phyloP scores from a whole-genome alignment of 2,888 invertebrate genomes.

The Drosophila niveifrons region DNA sequence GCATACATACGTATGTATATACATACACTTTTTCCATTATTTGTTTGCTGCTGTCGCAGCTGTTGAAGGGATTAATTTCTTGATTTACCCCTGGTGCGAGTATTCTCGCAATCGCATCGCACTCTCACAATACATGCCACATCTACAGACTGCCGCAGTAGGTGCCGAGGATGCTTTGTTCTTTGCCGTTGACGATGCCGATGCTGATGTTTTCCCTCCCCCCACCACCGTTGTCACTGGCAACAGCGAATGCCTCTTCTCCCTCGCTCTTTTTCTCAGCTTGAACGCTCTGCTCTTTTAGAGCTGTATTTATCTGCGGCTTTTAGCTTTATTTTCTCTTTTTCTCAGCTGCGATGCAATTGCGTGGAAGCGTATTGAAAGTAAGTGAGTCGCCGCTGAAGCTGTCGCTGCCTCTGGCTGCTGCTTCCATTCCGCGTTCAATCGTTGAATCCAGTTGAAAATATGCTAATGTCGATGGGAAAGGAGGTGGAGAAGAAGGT shows the following conservation, averaged over 20 bases:
- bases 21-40: slow-evolving; percentile 73
- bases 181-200: slow-evolving; percentile 40
- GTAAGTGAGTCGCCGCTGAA: slow-evolving; percentile 38
- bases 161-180: slow-evolving; percentile 60
- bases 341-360: slow-evolving; percentile 65
- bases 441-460: slow-evolving; percentile 38
- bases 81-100: slow-evolving; percentile 75
- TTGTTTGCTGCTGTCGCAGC: slow-evolving; percentile 75
- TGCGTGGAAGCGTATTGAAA: slow-evolving; percentile 77
- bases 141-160: slow-evolving; percentile 14
- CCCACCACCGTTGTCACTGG: slow-evolving; percentile 45
- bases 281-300: not conserved
- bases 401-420: not conserved
- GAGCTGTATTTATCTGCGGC: slow-evolving; percentile 45
- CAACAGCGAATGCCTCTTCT: slow-evolving; percentile 21
- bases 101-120: slow-evolving; percentile 8
- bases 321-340: slow-evolving; percentile 38
- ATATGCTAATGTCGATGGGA: slow-evolving; percentile 65
- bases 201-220: not conserved
- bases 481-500: slow-evolving; percentile 14
- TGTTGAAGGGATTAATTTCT: slow-evolving; percentile 83
- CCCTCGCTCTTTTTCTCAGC: not conserved
- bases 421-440: slow-evolving; percentile 9
- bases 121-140: slow-evolving; percentile 17
- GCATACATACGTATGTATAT: slow-evolving; percentile 3